Conservation (phyloP, 2,888 invertebrate species). For the Stenoptilia bipunctidactyla region DNA sequence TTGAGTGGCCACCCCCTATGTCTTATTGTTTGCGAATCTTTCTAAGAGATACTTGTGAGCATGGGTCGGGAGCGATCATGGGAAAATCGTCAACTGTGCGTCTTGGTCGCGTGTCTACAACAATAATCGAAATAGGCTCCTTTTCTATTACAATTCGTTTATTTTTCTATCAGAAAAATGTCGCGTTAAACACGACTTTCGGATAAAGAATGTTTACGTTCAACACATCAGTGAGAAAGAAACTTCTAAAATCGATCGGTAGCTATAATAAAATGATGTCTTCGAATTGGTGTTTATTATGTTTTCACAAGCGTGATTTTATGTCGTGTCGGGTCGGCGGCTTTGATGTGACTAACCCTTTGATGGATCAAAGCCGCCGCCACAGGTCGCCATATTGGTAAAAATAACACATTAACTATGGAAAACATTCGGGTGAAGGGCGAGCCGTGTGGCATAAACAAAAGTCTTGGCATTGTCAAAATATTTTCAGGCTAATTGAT, state of each 20-base stretch:
- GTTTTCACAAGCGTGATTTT: conserved; percentile 34
- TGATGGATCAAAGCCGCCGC: conserved; percentile 50
- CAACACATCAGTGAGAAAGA: neutral
- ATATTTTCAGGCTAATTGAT: too few relatives aligned
- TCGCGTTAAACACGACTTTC: conserved; percentile 18
- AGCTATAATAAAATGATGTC: conserved; percentile 1
- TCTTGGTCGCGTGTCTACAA: conserved; percentile 39
- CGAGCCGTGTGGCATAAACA: neutral
- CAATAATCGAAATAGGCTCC: conserved; percentile 52
- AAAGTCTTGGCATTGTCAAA: neutral
- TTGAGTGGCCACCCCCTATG: conserved; percentile 13
- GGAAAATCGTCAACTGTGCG: conserved; percentile 45
- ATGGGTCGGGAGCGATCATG: conserved; percentile 31
- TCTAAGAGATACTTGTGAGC: conserved; percentile 2
- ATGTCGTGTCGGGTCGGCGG: conserved; percentile 31
- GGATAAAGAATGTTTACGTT: neutral
- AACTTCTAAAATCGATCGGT: conserved; percentile 4
- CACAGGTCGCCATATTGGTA: conserved; percentile 56
- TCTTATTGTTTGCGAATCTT: conserved; percentile 15
- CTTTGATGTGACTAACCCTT: conserved; percentile 32
- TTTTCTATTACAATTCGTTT: conserved; percentile 36
- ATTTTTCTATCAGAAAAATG: conserved; percentile 29
- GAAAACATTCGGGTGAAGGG: conserved; percentile 26
- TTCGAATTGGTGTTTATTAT: conserved; percentile 21
- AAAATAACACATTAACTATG: conserved; percentile 54